phyloP scores from a whole-genome alignment of 1,140 invertebrate species.

The Aphelenchoides besseyi region DNA sequence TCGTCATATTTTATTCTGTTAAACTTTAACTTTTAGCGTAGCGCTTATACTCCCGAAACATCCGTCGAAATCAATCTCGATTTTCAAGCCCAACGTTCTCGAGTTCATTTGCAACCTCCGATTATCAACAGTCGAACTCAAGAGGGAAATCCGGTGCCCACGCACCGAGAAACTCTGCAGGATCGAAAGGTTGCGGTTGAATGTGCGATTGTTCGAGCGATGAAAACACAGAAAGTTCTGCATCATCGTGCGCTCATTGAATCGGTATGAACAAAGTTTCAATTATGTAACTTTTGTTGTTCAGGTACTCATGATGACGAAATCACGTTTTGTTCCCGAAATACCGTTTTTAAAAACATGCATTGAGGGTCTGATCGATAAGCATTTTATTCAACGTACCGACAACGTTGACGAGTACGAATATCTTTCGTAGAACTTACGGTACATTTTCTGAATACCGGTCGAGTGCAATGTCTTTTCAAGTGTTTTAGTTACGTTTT shows the following conservation, averaged over 20 bases:
- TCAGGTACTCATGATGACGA: neutral
- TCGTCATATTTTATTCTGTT: neutral
- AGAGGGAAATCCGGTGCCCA: neutral
- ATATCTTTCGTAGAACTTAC: neutral
- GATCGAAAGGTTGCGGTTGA: slow-evolving; percentile 17
- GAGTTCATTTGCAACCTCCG: slow-evolving; percentile 14
- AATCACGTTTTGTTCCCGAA: slow-evolving; percentile 14
- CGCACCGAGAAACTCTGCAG: slow-evolving; percentile 2
- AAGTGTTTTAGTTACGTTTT: too few species aligned
- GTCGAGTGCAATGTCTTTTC: too few species aligned
- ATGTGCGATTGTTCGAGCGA: slow-evolving; percentile 19
- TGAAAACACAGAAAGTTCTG: slow-evolving; percentile 18
- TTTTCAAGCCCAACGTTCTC: neutral
- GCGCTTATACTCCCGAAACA: slow-evolving; percentile 9
- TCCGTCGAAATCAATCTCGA: slow-evolving; percentile 1
- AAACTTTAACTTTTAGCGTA: neutral
- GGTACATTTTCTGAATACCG: neutral
- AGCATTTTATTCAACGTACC: slow-evolving; percentile 17
- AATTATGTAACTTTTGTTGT: slow-evolving; percentile 10
- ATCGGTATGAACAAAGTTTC: neutral
- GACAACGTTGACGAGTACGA: slow-evolving; percentile 15
- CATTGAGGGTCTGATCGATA: slow-evolving; percentile 18
- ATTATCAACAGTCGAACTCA: neutral
- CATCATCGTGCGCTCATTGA: slow-evolving; percentile 6
- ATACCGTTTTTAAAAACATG: neutral